Percentiles rank a stretch among this genome's conserved stretches.
phyloP scores from a whole-genome alignment of 1,140 invertebrate species.

The Paramacrobiotus metropolitanus region DNA sequence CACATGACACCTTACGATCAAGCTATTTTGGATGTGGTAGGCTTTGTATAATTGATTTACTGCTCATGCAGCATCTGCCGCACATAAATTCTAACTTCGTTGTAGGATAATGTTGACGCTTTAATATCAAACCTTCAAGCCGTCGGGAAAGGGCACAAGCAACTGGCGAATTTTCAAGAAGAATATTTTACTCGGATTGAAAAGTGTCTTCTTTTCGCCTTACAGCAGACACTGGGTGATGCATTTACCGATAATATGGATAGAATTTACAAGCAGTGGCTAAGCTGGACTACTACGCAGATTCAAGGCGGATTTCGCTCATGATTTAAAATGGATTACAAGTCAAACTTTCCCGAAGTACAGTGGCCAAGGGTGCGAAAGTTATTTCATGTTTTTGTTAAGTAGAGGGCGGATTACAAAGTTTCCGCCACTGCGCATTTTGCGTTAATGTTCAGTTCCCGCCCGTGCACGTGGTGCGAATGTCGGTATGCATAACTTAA shows the following conservation, averaged over 20 bases:
- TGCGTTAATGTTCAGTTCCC: no score
- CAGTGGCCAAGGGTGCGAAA: no score
- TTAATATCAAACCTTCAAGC: neutral
- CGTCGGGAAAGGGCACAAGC: neutral
- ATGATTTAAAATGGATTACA: no score
- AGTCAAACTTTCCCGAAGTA: no score
- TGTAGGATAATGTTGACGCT: neutral
- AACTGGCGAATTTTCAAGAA: neutral
- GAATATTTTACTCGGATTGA: neutral
- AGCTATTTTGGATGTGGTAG: neutral
- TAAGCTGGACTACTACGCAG: neutral
- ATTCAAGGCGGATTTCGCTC: neutral
- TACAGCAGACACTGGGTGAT: neutral
- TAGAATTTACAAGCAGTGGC: neutral
- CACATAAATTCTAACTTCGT: no score
- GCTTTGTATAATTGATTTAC: no score
- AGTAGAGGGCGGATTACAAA: no score
- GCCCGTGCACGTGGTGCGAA: no score
- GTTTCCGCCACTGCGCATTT: no score
- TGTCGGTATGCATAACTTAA: no score
- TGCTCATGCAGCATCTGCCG: no score
- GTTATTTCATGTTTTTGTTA: no score
- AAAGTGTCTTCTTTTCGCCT: neutral
- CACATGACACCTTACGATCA: neutral
- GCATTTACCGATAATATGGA: neutral